phyloP scores from a whole-genome alignment of 2,797 vertebrate species.

The Gambusia yucatana region DNA sequence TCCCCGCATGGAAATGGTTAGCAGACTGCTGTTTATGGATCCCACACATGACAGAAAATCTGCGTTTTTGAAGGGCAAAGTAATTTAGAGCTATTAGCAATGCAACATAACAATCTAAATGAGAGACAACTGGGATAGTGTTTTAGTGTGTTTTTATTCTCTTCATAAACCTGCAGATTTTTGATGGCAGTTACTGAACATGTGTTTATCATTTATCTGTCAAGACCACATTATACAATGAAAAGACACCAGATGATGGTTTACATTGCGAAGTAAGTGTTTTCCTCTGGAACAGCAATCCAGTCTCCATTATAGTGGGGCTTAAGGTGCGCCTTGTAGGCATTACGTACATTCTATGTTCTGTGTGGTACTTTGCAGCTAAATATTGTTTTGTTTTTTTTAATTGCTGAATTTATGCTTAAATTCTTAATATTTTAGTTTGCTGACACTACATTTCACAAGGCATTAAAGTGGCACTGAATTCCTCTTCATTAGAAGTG shows the following conservation, averaged over 20 bases:
- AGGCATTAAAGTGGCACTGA: neutral
- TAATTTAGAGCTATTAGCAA: neutral
- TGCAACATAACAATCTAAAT: neutral
- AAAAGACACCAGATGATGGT: neutral
- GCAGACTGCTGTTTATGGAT: neutral
- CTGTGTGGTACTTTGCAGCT: neutral
- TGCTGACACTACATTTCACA: neutral
- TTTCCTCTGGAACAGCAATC: neutral
- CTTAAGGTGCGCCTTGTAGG: neutral
- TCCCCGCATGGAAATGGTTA: neutral
- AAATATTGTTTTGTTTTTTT: neutral
- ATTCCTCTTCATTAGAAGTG: neutral
- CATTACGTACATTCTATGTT: neutral
- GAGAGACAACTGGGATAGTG: neutral
- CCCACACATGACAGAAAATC: neutral
- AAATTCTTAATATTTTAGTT: neutral
- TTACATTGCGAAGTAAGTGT: neutral
- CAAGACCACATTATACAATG: neutral
- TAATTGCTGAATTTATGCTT: neutral
- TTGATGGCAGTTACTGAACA: neutral
- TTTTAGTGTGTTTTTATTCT: neutral
- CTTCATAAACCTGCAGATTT: neutral
- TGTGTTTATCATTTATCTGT: neutral
- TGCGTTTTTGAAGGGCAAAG: neutral
- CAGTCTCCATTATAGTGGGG: neutral